Conservation (phyloP, 2,888 invertebrate species). For the Cremastinae sp. region DNA sequence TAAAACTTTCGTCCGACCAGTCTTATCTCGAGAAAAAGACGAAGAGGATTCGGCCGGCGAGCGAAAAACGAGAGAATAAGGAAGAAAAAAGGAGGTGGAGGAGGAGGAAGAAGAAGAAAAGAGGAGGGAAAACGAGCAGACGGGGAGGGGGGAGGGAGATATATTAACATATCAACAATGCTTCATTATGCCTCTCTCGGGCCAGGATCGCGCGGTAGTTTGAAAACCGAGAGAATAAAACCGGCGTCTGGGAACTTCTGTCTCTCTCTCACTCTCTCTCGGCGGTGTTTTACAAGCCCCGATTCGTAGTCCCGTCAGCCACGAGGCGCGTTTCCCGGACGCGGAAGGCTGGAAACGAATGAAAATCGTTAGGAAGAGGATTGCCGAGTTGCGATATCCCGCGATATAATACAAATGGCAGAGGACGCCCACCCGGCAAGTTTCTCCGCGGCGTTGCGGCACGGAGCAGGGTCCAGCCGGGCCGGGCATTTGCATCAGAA, state of each 20-base stretch:
- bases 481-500: slow-evolving; percentile 72
- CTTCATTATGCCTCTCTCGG: slow-evolving; percentile 70
- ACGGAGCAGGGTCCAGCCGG: slow-evolving; percentile 52
- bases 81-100: not conserved
- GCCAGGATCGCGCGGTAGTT: slow-evolving; percentile 31
- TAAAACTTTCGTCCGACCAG: slow-evolving; percentile 36
- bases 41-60: slow-evolving; percentile 7
- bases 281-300: slow-evolving; percentile 1
- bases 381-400: slow-evolving; percentile 21
- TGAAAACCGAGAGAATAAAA: slow-evolving; percentile 21
- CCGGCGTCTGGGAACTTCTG: not conserved
- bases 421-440: slow-evolving; percentile 40
- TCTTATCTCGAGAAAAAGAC: slow-evolving; percentile 5
- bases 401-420: slow-evolving; percentile 27
- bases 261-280: not conserved
- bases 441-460: slow-evolving; percentile 37
- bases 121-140: not conserved
- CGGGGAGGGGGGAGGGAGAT: slow-evolving; percentile 6
- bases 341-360: slow-evolving; percentile 12
- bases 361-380: slow-evolving; percentile 38
- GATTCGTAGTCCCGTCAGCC: slow-evolving; percentile 11
- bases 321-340: slow-evolving; percentile 17
- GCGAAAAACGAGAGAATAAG: not conserved
- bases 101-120: slow-evolving; percentile 1
- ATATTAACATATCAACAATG: slow-evolving; percentile 76